These are phyloP conservation scores for Steatocranus sp. DNA, from an alignment of 2,797 vertebrate species.

Conservation along the genomic window DNA sequence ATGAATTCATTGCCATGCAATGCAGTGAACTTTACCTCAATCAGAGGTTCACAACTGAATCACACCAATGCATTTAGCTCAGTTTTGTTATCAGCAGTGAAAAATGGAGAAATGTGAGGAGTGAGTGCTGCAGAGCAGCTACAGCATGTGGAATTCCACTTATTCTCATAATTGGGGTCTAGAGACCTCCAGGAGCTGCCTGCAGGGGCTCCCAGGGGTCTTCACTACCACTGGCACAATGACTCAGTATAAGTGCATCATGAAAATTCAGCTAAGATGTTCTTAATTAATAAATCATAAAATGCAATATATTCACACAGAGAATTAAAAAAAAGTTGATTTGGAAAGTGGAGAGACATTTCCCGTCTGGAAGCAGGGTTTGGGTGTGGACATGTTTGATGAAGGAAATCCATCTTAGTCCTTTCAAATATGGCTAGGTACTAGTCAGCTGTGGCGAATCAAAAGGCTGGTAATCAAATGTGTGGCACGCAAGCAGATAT, in stretches of 20 bases:
- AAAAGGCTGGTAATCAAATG: background rate
- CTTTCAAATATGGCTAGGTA: background rate
- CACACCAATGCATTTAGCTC: background rate
- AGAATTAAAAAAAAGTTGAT: background rate
- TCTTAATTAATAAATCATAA: background rate
- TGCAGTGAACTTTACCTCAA: background rate
- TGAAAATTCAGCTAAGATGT: background rate
- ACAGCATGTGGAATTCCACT: background rate
- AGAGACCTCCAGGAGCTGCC: background rate
- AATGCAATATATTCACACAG: background rate
- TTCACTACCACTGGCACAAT: background rate
- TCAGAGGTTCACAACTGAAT: background rate
- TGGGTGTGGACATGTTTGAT: constrained; percentile 16
- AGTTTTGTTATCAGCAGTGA: background rate
- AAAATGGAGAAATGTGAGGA: background rate
- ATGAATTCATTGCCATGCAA: background rate
- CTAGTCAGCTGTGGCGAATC: background rate
- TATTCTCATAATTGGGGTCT: background rate
- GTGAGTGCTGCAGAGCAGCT: background rate
- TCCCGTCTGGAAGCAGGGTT: background rate
- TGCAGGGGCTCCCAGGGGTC: background rate
- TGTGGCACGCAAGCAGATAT: background rate
- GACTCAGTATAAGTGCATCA: background rate
- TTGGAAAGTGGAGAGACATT: background rate
- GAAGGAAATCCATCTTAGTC: constrained; percentile 4